Evolutionary conservation across 1,140 invertebrate species (phyloP), one percentile per base, ranked within the genome.

Genomic region (Goniozus legneri): DNA sequence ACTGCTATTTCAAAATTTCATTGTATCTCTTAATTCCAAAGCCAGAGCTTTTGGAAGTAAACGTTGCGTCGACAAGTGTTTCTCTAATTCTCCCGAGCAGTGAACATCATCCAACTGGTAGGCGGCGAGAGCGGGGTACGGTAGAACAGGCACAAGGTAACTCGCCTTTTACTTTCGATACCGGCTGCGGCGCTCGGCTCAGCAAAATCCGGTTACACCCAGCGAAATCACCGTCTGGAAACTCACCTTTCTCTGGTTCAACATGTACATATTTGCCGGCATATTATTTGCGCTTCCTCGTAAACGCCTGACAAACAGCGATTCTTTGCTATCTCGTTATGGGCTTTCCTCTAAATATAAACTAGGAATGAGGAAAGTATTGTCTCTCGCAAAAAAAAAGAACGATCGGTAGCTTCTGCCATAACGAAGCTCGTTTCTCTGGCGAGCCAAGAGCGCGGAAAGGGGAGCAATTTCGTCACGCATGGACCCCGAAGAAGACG

Each of bases 131-230:
- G 41, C 14, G 20, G 14, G 38, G 20, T 30, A 56, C 39, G 51
- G 40, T 56, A 64, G 53, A 69, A 71, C 52, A 62, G 49, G 66
- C 44, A 69, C 71, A 74, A 72, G 71, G 69, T 52, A 46, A 65
- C 46, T 60, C 37, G 57, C 61, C 71, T 74, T 70, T 72, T 74
- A 74, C 71, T 74, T 74, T 72, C 55, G 50, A 61, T 60, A 57
- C 64, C 52, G 51, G 46, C 36, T 19, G 16, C 40, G 36, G 20
- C 14, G 18, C 15, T 14, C 44, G 18, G 44, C 27, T 27, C 44
- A 18, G 22, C 22, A 43, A 41, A 55, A 51, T 59, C 60, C 43
- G 43, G 56, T 60, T 54, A 55, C 34, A 50, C 31, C 24, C 42
- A n/a, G 6, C 21, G 32, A 43, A 46, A 44, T 12, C 16, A 16